Conservation (phyloP, 1,140 invertebrate species). For the Dreissena rostriformis region DNA sequence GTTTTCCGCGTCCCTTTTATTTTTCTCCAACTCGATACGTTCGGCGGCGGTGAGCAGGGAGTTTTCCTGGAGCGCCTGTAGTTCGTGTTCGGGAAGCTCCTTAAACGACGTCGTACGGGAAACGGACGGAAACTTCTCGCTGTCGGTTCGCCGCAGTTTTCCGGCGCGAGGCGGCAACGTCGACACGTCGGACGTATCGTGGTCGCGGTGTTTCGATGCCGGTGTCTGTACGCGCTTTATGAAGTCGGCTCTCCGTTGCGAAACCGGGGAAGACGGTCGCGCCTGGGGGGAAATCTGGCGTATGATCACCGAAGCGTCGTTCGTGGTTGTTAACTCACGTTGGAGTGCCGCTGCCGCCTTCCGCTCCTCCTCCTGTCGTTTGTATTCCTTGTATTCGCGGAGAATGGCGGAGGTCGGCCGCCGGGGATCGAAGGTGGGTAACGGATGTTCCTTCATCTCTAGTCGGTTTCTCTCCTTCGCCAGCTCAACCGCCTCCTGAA, state of each 20-base stretch:
- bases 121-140: constrained; percentile 51
- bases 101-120: constrained; percentile 39
- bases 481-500: constrained; percentile 26
- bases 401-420: constrained; percentile 51
- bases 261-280: constrained; percentile 14
- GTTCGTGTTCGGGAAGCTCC: constrained; percentile 10
- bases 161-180: not conserved
- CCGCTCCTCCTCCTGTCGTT: constrained; percentile 24
- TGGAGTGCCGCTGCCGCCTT: not conserved
- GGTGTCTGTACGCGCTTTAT: constrained; percentile 6
- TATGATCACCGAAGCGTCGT: constrained; percentile 24
- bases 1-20: constrained; percentile 2
- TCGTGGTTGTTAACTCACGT: constrained; percentile 1
- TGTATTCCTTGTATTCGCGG: constrained; percentile 38
- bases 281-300: constrained; percentile 48
- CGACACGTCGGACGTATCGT: not conserved
- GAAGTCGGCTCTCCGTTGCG: constrained; percentile 15
- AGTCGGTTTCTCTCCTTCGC: constrained; percentile 40
- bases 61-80: constrained; percentile 9
- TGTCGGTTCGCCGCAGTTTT: constrained; percentile 20
- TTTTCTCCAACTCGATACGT: constrained; percentile 35
- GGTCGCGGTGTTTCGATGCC: not conserved
- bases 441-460: not conserved
- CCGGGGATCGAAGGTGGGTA: constrained; percentile 32
- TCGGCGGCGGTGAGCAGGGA: constrained; percentile 40